Evolutionary conservation across 2,888 invertebrate genomes (phyloP).

Genomic region (Augochlorella aurata): DNA sequence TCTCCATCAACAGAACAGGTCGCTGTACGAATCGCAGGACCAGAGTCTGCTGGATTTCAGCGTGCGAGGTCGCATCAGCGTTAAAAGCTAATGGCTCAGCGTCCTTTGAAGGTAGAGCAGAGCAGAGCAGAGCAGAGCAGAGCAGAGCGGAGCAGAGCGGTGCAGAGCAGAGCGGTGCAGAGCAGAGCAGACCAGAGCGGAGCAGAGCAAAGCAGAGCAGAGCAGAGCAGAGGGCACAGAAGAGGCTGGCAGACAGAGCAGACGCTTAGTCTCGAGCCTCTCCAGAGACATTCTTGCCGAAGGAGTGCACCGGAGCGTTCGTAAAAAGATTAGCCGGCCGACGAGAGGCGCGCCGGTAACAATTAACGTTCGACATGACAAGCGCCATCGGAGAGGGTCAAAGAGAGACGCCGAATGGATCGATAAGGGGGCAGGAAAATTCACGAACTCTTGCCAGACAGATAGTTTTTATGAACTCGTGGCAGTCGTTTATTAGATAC

Average conservation of each 20-base stretch:
- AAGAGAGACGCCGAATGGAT: neutral
- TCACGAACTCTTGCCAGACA: too few relatives aligned
- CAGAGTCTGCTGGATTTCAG: slow-evolving; percentile 54
- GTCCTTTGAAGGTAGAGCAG: slow-evolving; percentile 56
- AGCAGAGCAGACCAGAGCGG: too few relatives aligned
- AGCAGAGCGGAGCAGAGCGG: too few relatives aligned
- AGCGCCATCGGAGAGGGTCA: neutral
- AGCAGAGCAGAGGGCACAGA: neutral
- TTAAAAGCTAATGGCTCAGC: slow-evolving; percentile 73
- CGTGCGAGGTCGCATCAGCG: slow-evolving; percentile 62
- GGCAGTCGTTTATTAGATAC: too few relatives aligned
- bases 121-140: neutral
- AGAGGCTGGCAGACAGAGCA: slow-evolving; percentile 14
- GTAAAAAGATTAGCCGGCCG: slow-evolving; percentile 49
- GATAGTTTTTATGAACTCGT: too few relatives aligned
- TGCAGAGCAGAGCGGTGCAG: too few relatives aligned
- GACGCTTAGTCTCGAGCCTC: slow-evolving; percentile 35
- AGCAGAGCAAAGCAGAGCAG: too few relatives aligned
- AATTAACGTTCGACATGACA: slow-evolving; percentile 44
- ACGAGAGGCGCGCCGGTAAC: slow-evolving; percentile 32
- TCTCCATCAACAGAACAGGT: neutral
- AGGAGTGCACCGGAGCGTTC: slow-evolving; percentile 23
- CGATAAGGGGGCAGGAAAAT: too few relatives aligned
- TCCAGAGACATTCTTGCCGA: slow-evolving; percentile 25
- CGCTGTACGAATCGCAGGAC: slow-evolving; percentile 9